Conservation (phyloP, 1,140 invertebrate species). For the Drosophila truncata region DNA sequence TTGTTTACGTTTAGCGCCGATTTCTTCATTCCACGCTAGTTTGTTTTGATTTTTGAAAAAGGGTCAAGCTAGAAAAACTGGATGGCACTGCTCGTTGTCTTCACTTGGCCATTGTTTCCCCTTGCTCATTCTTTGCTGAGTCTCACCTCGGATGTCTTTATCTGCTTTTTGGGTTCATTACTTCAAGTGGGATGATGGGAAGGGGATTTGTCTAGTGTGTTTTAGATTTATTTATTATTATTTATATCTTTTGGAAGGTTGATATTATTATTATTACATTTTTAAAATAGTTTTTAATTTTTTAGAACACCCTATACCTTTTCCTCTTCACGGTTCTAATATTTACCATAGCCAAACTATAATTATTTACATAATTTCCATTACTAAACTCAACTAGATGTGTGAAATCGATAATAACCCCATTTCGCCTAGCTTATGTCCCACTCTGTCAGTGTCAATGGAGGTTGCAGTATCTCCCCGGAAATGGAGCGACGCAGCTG, state of each 20-base stretch:
- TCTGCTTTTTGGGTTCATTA: neutral
- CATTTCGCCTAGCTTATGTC: slow-evolving; percentile 18
- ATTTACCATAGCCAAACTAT: slow-evolving; percentile 1
- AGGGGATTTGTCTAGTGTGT: neutral
- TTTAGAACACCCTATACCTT: neutral
- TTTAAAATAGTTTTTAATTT: neutral
- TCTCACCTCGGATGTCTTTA: neutral
- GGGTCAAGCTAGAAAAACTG: slow-evolving; percentile 70
- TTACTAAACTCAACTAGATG: neutral
- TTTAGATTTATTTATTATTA: neutral
- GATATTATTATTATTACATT: neutral
- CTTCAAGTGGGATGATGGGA: neutral
- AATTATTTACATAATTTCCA: neutral
- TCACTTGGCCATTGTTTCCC: slow-evolving; percentile 6
- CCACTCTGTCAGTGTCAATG: neutral
- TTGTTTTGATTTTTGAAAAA: slow-evolving; percentile 76
- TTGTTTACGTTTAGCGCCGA: slow-evolving; percentile 78
- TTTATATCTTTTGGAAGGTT: neutral
- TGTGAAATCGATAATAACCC: slow-evolving; percentile 13
- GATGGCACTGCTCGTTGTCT: slow-evolving; percentile 38
- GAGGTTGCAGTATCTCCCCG: neutral
- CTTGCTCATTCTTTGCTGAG: neutral
- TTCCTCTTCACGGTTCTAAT: neutral
- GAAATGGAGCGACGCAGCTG: slow-evolving; percentile 21
- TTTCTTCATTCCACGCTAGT: slow-evolving; percentile 76